Evolutionary conservation across 2,888 invertebrate species (phyloP).

Genomic region (Microdon myrmicae): DNA sequence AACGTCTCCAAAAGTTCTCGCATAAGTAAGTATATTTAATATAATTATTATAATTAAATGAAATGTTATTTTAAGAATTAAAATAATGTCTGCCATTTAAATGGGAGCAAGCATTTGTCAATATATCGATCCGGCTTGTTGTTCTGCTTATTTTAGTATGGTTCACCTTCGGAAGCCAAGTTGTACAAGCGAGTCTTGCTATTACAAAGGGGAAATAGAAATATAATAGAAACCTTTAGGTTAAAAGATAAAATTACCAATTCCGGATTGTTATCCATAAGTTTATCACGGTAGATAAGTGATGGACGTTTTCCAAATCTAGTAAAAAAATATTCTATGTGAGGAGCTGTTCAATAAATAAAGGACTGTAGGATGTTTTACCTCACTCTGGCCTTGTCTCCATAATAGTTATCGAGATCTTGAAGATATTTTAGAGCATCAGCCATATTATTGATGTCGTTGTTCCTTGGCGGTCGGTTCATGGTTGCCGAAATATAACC

Average conservation of each 20-base stretch:
- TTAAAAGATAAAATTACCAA: slow-evolving; percentile 47
- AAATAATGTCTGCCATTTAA: too few species aligned
- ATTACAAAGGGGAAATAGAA: slow-evolving; percentile 21
- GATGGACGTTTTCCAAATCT: slow-evolving; percentile 64
- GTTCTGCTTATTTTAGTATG: slow-evolving; percentile 49
- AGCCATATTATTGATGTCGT: slow-evolving; percentile 72
- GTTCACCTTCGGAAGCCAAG: slow-evolving; percentile 55
- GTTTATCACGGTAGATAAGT: slow-evolving; percentile 57
- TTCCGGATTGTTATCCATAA: slow-evolving; percentile 58
- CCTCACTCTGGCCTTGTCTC: slow-evolving; percentile 76
- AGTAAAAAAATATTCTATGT: background rate
- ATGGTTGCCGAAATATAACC: slow-evolving; percentile 58
- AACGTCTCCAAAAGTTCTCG: too few species aligned
- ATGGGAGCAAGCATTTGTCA: too few species aligned
- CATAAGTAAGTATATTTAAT: too few species aligned
- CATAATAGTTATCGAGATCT: slow-evolving; percentile 74
- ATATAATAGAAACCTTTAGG: background rate
- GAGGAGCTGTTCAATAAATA: background rate
- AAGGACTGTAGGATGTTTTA: slow-evolving; percentile 61
- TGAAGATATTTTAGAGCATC: slow-evolving; percentile 76
- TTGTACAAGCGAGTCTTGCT: slow-evolving; percentile 56
- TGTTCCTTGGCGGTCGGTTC: slow-evolving; percentile 65
- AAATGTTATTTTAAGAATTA: too few species aligned
- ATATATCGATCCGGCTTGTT: slow-evolving; percentile 30
- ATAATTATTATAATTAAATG: too few species aligned